Percentiles rank a stretch among this genome's conserved stretches.
Evolutionary conservation across 2,113 vertebrate genomes (phyloP).

Genomic region (Chloebia gouldiae): DNA sequence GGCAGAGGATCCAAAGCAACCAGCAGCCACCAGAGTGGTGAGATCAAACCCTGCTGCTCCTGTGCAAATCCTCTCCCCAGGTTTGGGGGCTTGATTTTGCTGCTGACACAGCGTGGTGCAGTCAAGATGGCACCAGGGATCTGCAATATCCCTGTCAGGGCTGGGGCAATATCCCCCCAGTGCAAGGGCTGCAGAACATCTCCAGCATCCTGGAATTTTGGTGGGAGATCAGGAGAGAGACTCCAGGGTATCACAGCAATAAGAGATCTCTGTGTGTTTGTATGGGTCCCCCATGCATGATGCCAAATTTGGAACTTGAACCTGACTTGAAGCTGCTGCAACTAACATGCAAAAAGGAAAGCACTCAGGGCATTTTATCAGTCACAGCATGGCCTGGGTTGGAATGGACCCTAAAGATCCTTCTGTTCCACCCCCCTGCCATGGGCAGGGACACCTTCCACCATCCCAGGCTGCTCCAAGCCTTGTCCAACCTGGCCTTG

Average conservation of each 20-base stretch:
- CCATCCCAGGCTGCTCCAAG: not conserved
- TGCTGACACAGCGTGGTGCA: not conserved
- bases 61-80: not conserved
- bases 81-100: not conserved
- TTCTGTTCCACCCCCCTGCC: not conserved
- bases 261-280: not conserved
- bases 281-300: fast-evolving
- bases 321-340: not conserved
- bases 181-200: not conserved
- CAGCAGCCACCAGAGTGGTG: not conserved
- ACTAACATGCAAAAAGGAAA: not conserved
- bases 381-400: not conserved
- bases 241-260: not conserved
- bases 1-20: not conserved
- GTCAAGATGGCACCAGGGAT: not conserved
- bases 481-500: fast-evolving
- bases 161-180: no score
- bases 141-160: not conserved
- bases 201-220: not conserved
- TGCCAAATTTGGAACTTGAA: not conserved
- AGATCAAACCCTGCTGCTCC: not conserved
- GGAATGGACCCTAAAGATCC: not conserved
- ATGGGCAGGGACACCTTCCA: not conserved
- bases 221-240: not conserved
- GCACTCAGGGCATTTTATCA: not conserved